Evolutionary conservation across 2,113 vertebrate species (phyloP), one percentile per base, ranked within the genome.

Genomic region (Symphodus melops): DNA sequence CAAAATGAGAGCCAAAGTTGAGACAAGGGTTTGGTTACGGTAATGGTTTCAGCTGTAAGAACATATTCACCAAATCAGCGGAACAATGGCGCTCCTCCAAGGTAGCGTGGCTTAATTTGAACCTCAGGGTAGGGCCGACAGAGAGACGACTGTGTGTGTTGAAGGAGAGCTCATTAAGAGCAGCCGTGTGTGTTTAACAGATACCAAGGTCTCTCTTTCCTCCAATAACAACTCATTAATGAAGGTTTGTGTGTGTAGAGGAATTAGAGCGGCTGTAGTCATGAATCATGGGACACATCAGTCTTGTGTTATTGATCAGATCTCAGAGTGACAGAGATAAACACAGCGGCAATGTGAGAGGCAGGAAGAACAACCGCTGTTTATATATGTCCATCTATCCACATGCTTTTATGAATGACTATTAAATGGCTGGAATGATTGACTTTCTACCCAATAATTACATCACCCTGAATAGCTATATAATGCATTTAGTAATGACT

Each of bases 141-240:
- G 83, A 86, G 68, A 80, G 73, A 64, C 39, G 62, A 63, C 80
- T 85, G 80, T 90, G 84, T 82, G 85, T 82, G 88, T 80, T 68
- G 79, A 84, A 63, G 84, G 69, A 70, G 79, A 85, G 88, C 90
- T 93, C 90, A 93, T 94, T 94, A 94, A 86, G 81, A 81, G 77
- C 85, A 89, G 77, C 80, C 42, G 49, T 90, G 90, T 94, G 87
- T 94, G 87, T 92, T 94, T 90, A 93, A 93, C 92, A 93, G 93
- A 94, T 91, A 93, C 88, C 68, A 58, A 90, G 85, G 85, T 80
- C 85, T 92, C 84, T 81, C 85, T 77, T 89, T 93, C 84, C 88
- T 94, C 88, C 89, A 92, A 93, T 93, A 93, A 93, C 90, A 94
- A 90, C 87, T 92, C 92, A 92, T 94, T 94, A 92, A 93, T 92